Evolutionary conservation across 2,797 vertebrate species (phyloP).

Genomic region (Sphenopsis melanotis): DNA sequence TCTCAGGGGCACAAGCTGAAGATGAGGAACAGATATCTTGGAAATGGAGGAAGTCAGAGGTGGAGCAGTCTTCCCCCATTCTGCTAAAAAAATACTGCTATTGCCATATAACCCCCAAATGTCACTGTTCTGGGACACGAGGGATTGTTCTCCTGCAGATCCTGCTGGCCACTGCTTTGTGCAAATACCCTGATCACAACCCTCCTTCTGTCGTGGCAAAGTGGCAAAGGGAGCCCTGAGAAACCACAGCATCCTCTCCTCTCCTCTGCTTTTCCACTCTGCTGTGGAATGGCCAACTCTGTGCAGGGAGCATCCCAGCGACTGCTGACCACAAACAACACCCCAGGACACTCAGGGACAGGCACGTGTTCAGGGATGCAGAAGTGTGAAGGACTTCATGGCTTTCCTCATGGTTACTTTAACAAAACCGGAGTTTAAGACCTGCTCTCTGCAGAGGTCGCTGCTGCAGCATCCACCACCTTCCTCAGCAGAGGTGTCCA

Average conservation of each 20-base stretch:
- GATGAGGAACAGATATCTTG: not conserved
- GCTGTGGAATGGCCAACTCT: fast-evolving
- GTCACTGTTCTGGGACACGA: not conserved
- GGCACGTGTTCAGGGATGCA: fast-evolving
- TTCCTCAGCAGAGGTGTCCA: not conserved
- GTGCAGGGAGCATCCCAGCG: not conserved
- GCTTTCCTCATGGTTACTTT: not conserved
- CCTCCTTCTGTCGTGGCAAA: not conserved
- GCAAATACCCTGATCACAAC: not conserved
- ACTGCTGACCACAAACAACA: not conserved
- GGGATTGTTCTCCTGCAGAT: not conserved
- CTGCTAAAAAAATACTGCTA: not conserved
- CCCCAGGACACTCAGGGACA: not conserved
- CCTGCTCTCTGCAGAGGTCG: not conserved
- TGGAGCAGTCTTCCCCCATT: not conserved
- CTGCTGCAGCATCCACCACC: fast-evolving
- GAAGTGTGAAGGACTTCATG: not conserved
- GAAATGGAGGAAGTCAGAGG: not conserved
- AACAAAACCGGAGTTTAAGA: not conserved
- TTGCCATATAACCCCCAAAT: too few relatives aligned
- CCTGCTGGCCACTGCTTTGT: not conserved
- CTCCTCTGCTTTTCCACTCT: not conserved
- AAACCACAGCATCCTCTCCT: not conserved
- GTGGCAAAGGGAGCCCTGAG: not conserved
- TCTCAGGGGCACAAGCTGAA: not conserved